Percentiles rank a stretch among this genome's conserved stretches.
Evolutionary conservation across 2,888 invertebrate genomes (phyloP).

Genomic region (Osmoderma eremita): DNA sequence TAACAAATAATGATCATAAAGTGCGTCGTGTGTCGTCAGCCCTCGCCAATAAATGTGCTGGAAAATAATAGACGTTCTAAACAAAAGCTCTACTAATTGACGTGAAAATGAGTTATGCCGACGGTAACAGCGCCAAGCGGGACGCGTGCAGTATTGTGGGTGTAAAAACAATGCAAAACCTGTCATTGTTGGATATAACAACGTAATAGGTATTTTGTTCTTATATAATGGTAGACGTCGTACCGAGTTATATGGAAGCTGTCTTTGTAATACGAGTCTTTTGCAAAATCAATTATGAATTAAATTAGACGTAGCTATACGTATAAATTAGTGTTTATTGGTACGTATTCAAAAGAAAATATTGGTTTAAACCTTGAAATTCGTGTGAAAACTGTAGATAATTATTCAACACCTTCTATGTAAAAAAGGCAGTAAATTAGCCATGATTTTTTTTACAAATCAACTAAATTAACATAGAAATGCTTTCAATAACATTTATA

Average conservation of each 20-base stretch:
- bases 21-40: conserved; percentile 47
- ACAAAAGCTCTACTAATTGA: conserved; percentile 49
- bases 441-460: too few relatives aligned
- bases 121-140: conserved; percentile 51
- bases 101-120: conserved; percentile 48
- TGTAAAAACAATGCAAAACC: conserved; percentile 45
- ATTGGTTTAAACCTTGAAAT: too few relatives aligned
- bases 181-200: conserved; percentile 44
- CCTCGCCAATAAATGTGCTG: conserved; percentile 35
- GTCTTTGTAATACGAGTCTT: conserved; percentile 7
- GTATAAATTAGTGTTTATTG: background rate
- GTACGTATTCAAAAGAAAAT: too few relatives aligned
- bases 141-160: conserved; percentile 50
- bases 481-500: too few relatives aligned
- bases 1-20: conserved; percentile 45
- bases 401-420: too few relatives aligned
- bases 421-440: too few relatives aligned
- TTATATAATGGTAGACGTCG: conserved; percentile 49
- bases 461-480: too few relatives aligned
- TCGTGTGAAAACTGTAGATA: too few relatives aligned
- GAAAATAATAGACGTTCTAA: conserved; percentile 44
- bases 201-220: conserved; percentile 52
- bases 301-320: conserved; percentile 16
- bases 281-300: conserved; percentile 25
- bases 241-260: conserved; percentile 45